Conservation (phyloP, 2,888 invertebrate species). For the Nesidiocoris tenuis region DNA sequence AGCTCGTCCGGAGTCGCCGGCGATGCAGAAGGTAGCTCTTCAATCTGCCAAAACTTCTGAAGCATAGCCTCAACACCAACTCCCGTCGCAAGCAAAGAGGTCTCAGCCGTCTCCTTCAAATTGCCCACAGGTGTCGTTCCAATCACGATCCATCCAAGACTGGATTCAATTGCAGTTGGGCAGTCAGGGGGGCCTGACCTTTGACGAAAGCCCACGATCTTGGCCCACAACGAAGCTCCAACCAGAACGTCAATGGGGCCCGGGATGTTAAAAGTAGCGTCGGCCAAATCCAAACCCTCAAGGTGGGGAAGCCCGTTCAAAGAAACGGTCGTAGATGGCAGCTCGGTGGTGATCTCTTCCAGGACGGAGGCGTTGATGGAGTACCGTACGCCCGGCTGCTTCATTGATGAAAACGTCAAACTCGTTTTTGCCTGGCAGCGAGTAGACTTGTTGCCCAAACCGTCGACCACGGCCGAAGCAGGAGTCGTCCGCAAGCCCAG, state of each 20-base stretch:
- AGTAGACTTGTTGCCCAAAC: slow-evolving; percentile 2
- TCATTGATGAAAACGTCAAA: neutral
- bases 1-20: neutral
- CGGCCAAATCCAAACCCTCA: slow-evolving; percentile 9
- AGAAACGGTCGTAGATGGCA: slow-evolving; percentile 1
- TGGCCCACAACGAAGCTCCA: neutral
- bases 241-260: slow-evolving; percentile 1
- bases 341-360: neutral
- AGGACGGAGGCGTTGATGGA: slow-evolving; percentile 1
- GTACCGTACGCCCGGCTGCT: neutral
- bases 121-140: neutral
- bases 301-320: neutral
- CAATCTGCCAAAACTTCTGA: neutral
- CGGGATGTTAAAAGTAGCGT: slow-evolving; percentile 6
- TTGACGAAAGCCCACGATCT: neutral
- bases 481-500: no score
- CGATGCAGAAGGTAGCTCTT: neutral
- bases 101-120: neutral
- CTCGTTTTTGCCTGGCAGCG: neutral
- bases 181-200: neutral
- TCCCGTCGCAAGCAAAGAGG: no score
- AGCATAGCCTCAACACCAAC: neutral
- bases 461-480: neutral
- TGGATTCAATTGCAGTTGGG: neutral
- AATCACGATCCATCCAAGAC: neutral